Conservation (phyloP, 2,797 vertebrate species). For the Artibeus jamaicensis region DNA sequence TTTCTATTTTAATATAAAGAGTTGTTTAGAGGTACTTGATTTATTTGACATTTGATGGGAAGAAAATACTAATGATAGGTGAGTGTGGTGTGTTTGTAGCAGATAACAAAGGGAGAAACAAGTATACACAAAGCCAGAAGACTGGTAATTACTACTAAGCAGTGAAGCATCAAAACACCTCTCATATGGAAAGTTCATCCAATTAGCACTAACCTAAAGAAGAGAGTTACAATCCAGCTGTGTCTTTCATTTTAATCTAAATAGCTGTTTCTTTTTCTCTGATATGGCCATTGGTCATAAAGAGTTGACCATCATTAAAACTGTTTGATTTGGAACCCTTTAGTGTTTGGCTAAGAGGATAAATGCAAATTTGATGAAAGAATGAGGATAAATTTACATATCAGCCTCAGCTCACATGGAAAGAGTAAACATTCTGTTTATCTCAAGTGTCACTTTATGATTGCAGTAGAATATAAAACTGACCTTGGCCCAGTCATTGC, state of each 20-base stretch:
- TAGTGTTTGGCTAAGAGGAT: constrained; percentile 99
- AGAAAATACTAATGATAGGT: constrained; percentile 77
- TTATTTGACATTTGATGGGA: constrained; percentile 80
- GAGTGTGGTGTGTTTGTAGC: constrained; percentile 86
- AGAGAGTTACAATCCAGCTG: constrained; percentile 87
- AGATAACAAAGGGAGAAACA: constrained; percentile 92
- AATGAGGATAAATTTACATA: constrained; percentile 99
- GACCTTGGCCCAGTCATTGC: constrained; percentile 95
- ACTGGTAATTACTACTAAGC: constrained; percentile 87
- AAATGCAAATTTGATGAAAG: constrained; percentile 99
- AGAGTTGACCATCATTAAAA: constrained; percentile 98
- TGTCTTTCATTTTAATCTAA: constrained; percentile 96
- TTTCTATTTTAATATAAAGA: constrained; percentile 41
- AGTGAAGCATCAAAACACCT: constrained; percentile 92
- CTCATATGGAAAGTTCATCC: constrained; percentile 94
- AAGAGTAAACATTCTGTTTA: constrained; percentile 99
- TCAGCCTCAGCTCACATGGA: constrained; percentile 98
- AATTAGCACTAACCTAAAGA: constrained; percentile 93
- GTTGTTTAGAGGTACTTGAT: constrained; percentile 76
- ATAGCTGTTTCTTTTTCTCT: constrained; percentile 91
- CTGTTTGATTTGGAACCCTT: constrained; percentile 99
- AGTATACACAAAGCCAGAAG: constrained; percentile 74
- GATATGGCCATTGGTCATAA: constrained; percentile 97
- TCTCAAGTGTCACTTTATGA: constrained; percentile 99
- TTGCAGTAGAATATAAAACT: constrained; percentile 99